Base-by-base conservation (phyloP, 2,797 vertebrate species). In the Chromis chromis region DNA sequence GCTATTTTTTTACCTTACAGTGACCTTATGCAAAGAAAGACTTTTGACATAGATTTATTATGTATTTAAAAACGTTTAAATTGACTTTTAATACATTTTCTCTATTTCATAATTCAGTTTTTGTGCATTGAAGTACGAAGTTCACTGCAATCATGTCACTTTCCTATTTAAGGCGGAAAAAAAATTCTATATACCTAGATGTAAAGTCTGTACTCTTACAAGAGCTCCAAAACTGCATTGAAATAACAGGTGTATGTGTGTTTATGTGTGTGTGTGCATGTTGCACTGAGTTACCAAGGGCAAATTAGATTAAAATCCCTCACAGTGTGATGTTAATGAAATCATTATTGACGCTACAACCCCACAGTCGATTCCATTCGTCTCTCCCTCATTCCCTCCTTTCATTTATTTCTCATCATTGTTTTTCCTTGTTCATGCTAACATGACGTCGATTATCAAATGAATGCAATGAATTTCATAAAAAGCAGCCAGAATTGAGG, bases 301-400 rank as follows among this genome's bases (percentile, higher is more conserved):
- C 66, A 64, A 78, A 81, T 78, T 67, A 86, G 69, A 76, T 77
- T 65, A 59, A 65, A 81, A 50, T 55, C 75, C 28, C 0, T 53
- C 73, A 65, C 68, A 78, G 74, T 48, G 77, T 79, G 79, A 84
- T 58, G 50, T 69, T 82, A 82, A 86, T 79, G 49, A 82, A 68
- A 67, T 59, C 65, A 78, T 86, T 86, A 72, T 69, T 52, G 68
- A 67, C 0, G 49, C 59, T 19, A 21, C 55, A 52, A 60, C 54
- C 49, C 62, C 60, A 57, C 71, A 59, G 66, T 80, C 33, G 13
- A 63, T 69, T 77, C 70, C 36, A 50, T 68, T 70, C 57, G 74
- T 53, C 61, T 42, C 67, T 68, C 33, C 53, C 28, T 44, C 59
- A 61, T 65, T 61, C 63, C 59, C 27, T 19, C 13, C 68, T 24